Percentiles rank a stretch among this genome's conserved stretches.
Conservation (phyloP, 2,888 invertebrate species). For the Cynaeus angustus region DNA sequence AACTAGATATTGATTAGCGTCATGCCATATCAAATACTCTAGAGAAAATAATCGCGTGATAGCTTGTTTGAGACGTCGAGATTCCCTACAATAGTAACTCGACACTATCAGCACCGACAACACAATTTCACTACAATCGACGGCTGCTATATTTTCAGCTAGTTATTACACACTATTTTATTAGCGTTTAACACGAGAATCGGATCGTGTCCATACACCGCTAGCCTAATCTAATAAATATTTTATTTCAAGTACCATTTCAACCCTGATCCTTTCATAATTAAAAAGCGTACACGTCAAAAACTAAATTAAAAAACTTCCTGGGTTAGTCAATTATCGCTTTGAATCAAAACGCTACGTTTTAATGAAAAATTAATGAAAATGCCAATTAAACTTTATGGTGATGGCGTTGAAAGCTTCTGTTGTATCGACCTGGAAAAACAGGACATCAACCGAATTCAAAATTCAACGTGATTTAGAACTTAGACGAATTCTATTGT, state of each 20-base stretch:
- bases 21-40: no score
- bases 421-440: constrained; percentile 37
- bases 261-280: constrained; percentile 36
- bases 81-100: constrained; percentile 4
- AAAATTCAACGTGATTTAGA: background rate
- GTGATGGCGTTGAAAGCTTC: constrained; percentile 43
- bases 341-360: constrained; percentile 46
- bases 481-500: background rate
- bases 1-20: no score
- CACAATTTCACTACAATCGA: constrained; percentile 43
- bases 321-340: constrained; percentile 47
- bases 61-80: background rate
- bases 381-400: constrained; percentile 49
- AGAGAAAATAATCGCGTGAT: no score
- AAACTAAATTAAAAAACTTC: constrained; percentile 47
- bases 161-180: constrained; percentile 47
- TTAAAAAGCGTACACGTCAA: constrained; percentile 42
- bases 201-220: constrained; percentile 23
- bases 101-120: constrained; percentile 7
- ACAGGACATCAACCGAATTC: constrained; percentile 37
- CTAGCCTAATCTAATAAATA: constrained; percentile 50
- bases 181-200: constrained; percentile 46
- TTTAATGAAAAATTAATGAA: constrained; percentile 47
- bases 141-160: constrained; percentile 28
- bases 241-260: constrained; percentile 47